A percentile compares a stretch with the other conserved stretches of the same genome.
phyloP scores from a whole-genome alignment of 2,797 vertebrate genomes.

The Syngnathus acus region DNA sequence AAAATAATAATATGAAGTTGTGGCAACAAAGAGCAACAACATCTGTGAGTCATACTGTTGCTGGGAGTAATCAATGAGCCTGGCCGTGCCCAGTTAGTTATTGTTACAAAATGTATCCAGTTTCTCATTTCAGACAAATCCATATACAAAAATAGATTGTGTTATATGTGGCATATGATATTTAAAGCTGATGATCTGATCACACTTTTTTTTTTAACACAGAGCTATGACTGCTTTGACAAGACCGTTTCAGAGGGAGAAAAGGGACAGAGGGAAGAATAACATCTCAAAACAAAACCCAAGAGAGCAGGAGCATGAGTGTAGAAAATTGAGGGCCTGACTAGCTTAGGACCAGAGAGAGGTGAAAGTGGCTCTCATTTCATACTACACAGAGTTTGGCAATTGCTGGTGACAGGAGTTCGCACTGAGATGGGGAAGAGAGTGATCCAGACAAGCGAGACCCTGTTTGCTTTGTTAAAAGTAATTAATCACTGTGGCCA shows the following conservation, averaged over 20 bases:
- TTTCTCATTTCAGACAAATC: constrained; percentile 63
- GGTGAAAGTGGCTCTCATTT: constrained; percentile 49
- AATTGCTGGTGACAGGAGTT: constrained; percentile 57
- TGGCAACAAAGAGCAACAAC: too few relatives aligned
- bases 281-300: constrained; percentile 9
- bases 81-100: constrained; percentile 49
- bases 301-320: constrained; percentile 21
- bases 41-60: constrained; percentile 9
- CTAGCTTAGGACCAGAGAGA: constrained; percentile 38
- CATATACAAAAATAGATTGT: constrained; percentile 43
- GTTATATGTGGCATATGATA: constrained; percentile 24
- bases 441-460: constrained; percentile 65
- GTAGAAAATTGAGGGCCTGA: constrained; percentile 45
- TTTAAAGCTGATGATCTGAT: constrained; percentile 36
- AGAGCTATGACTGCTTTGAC: constrained; percentile 22
- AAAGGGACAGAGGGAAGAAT: not conserved
- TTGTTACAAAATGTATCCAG: constrained; percentile 51
- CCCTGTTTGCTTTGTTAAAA: constrained; percentile 69
- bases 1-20: constrained; percentile 39
- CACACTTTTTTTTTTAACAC: not conserved
- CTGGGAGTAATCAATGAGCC: constrained; percentile 60
- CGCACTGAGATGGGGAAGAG: constrained; percentile 36
- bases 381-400: constrained; percentile 58
- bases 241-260: too few relatives aligned
- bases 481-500: constrained; percentile 65